These are phyloP conservation scores for Clunio marinus DNA, from an alignment of 2,888 invertebrate genomes.

Conservation along the genomic window DNA sequence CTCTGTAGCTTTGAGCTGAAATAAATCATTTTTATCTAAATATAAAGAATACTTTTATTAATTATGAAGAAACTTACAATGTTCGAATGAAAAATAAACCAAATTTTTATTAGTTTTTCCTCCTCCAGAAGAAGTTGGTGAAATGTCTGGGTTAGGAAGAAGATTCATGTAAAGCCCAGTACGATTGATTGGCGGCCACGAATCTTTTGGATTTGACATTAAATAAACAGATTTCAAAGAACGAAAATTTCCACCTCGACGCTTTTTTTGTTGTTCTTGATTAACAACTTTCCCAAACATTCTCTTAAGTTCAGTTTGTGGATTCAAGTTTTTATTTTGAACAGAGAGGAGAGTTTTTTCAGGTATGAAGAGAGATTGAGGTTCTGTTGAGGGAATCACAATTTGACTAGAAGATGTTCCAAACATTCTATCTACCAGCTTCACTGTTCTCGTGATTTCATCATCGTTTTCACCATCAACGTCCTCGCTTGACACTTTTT, in stretches of 20 bases:
- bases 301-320: conserved; percentile 73
- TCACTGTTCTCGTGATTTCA: conserved; percentile 63
- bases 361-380: conserved; percentile 43
- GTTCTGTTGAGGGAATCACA: conserved; percentile 40
- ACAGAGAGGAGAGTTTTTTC: conserved; percentile 57
- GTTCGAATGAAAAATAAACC: conserved; percentile 36
- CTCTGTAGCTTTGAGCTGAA: conserved; percentile 68
- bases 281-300: conserved; percentile 77
- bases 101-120: conserved; percentile 44
- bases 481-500: conserved; percentile 54
- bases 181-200: conserved; percentile 67
- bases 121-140: conserved; percentile 21
- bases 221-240: conserved; percentile 60
- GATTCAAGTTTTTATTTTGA: conserved; percentile 69
- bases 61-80: not conserved
- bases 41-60: not conserved
- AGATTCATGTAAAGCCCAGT: conserved; percentile 69
- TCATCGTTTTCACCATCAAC: conserved; percentile 58
- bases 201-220: conserved; percentile 64
- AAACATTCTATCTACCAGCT: conserved; percentile 64
- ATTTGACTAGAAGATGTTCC: conserved; percentile 53
- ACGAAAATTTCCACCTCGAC: conserved; percentile 53
- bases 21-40: conserved; percentile 55
- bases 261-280: conserved; percentile 61
- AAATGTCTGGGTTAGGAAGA: conserved; percentile 51